These are phyloP conservation scores for Nemotelus nigrinus DNA, from an alignment of 2,888 invertebrate genomes.

Conservation along the genomic window DNA sequence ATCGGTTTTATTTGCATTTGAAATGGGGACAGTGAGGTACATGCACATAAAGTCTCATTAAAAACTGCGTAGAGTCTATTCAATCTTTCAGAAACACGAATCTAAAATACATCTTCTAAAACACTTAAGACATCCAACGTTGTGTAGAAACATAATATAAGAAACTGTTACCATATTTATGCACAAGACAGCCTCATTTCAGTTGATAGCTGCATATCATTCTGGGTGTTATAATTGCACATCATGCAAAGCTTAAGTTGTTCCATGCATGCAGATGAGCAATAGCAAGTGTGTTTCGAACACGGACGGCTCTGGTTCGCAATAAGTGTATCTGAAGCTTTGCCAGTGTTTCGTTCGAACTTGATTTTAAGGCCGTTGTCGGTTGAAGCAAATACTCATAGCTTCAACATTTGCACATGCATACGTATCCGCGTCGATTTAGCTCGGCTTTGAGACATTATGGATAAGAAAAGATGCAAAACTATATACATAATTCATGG, in stretches of 20 bases:
- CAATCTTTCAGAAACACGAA: constrained; percentile 1
- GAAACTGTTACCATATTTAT: background rate
- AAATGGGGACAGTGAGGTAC: background rate
- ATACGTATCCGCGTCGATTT: constrained; percentile 29
- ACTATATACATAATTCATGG: constrained; percentile 54
- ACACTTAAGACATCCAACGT: constrained; percentile 4
- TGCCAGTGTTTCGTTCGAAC: background rate
- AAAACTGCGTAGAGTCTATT: constrained; percentile 1
- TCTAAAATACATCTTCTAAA: background rate
- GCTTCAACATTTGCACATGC: background rate
- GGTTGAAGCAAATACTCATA: constrained; percentile 15
- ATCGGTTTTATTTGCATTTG: background rate
- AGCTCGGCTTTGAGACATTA: constrained; percentile 42
- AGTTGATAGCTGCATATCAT: constrained; percentile 26
- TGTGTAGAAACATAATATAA: background rate
- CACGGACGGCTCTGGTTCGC: background rate
- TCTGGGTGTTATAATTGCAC: constrained; percentile 42
- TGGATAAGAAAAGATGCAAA: constrained; percentile 47
- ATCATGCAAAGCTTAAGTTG: constrained; percentile 25
- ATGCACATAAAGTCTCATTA: background rate
- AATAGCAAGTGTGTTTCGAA: constrained; percentile 8
- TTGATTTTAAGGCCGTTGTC: background rate
- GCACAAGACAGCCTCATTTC: constrained; percentile 19
- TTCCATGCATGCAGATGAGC: constrained; percentile 19
- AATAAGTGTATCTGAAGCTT: constrained; percentile 22